These are phyloP conservation scores for Apostichopus leukothele DNA, from an alignment of 53 echinoderm and acorn worm species.

Conservation along the genomic window DNA sequence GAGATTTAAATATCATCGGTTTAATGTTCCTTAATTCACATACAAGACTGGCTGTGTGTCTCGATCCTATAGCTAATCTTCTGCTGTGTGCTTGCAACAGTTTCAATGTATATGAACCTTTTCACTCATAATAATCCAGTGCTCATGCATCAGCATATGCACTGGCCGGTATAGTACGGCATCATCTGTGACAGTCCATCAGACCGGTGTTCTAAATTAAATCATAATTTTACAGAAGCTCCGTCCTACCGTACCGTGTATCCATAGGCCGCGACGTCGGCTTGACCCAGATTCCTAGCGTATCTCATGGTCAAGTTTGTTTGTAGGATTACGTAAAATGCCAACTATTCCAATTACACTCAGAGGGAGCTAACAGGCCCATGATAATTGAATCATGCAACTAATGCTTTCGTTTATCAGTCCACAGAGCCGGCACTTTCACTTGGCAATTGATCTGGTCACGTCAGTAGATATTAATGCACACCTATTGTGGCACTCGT, in stretches of 20 bases:
- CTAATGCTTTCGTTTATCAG: constrained; percentile 8
- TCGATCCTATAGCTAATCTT: no score
- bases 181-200: neutral
- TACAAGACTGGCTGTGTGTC: no score
- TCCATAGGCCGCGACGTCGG: neutral
- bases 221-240: constrained; percentile 15
- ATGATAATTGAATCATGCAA: constrained; percentile 4
- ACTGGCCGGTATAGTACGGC: neutral
- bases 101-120: no score
- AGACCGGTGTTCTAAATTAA: constrained; percentile 1
- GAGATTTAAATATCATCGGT: no score
- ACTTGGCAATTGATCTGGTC: neutral
- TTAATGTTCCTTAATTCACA: no score
- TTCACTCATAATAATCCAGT: no score
- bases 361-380: constrained; percentile 17
- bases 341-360: constrained; percentile 29
- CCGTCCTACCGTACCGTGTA: neutral
- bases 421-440: neutral
- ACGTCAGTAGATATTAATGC: no score
- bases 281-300: constrained; percentile 34
- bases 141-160: neutral
- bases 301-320: constrained; percentile 38
- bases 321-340: constrained; percentile 38
- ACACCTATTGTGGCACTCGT: no score
- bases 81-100: no score